These are phyloP conservation scores for Mylabris sibirica DNA, from an alignment of 2,888 invertebrate species.

Conservation along the genomic window DNA sequence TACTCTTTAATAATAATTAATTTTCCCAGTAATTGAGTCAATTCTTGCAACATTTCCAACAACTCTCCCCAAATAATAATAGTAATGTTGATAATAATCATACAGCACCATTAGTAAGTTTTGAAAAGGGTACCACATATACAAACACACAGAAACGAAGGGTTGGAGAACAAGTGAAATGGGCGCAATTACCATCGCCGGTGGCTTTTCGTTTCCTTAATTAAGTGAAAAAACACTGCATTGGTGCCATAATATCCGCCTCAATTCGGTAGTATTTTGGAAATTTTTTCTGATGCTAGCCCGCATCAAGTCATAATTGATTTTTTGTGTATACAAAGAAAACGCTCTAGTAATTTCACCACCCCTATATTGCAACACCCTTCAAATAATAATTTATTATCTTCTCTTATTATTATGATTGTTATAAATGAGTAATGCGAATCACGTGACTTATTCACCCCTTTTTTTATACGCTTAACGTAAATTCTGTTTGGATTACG, in stretches of 20 bases:
- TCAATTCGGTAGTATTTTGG: not conserved
- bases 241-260: not conserved
- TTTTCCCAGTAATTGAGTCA: not conserved
- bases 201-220: constrained; percentile 6
- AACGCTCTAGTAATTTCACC: not conserved
- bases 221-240: not conserved
- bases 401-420: not conserved
- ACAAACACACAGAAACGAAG: not conserved
- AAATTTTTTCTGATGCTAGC: not conserved
- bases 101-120: not conserved
- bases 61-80: constrained; percentile 11
- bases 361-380: not conserved
- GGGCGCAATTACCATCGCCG: not conserved
- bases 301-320: not conserved
- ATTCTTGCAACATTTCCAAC: constrained; percentile 12
- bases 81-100: too few relatives aligned
- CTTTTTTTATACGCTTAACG: not conserved
- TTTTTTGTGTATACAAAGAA: not conserved
- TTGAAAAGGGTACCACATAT: not conserved
- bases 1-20: not conserved
- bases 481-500: not conserved
- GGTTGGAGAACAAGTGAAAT: not conserved
- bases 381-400: not conserved
- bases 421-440: not conserved
- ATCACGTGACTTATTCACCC: constrained; percentile 1